Base-by-base conservation (phyloP, 2,113 vertebrate species). In the Stigmatopora argus region DNA sequence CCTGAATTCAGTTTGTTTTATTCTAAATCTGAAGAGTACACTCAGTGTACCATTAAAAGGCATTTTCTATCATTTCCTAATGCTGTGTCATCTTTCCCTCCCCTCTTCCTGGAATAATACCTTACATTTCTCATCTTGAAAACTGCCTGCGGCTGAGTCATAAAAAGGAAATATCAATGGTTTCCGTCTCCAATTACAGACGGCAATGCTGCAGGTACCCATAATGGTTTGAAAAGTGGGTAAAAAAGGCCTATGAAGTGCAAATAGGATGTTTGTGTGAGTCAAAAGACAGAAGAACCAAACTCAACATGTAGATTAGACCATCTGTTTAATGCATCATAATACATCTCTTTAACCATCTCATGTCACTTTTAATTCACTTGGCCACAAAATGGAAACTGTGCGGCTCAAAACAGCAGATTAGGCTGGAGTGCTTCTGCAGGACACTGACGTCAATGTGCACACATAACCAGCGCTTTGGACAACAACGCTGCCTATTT, bases 241-340 rank as follows among this genome's bases (percentile, higher is more conserved):
- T 77, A 66, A 84, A 71, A 56, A 3, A 3, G 41, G 71, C 66
- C 11, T 56, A 34, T 72, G n/a, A 57, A 13, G 56, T 60, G 62
- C 59, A 75, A 68, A 69, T 59, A 62, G 35, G 21, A 60, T 62
- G n/a, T 41, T 61, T 65, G 66, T 23, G 51, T 31, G 58, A 26
- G 52, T 23, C 1, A 52, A 31, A 8, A 26, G 35, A 44, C 26
- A 6, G 13, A 31, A 35, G 11, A 18, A 34, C 53, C 53, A 60
- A 53, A 62, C 23, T 63, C 52, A 57, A 74, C 77, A 73, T 75
- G 45, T 69, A 78, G 75, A 57, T 66, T 63, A 59, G 59, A 64
- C 74, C 82, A 85, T 88, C 83, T 87, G 83, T 77, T 85, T 76
- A 60, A 73, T 56, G 66, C 82, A 68, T 80, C 73, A 79, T 67